Evolutionary conservation across 2,113 vertebrate genomes (phyloP), one percentile per base, ranked within the genome.

Genomic region (Theristicus caerulescens): DNA sequence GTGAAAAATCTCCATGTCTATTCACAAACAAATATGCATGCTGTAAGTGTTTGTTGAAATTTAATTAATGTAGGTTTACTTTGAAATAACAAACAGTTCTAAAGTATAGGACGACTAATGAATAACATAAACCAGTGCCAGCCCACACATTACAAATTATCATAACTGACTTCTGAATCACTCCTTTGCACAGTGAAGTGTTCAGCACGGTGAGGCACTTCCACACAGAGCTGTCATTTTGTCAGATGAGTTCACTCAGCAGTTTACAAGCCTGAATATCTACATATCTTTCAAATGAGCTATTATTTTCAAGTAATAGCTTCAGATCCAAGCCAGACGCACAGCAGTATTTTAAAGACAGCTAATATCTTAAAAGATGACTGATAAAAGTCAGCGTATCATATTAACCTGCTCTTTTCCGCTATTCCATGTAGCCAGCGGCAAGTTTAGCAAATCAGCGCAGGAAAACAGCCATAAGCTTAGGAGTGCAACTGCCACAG

Each of bases 81-180:
- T 3, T 73, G 54, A 79, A 49, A 59, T 24, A 88, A 88, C 77
- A 76, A 94, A 58, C 83, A 93, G 54, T 26, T 40, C 80, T 46
- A 4, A 65, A 92, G 88, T 8, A 44, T 10, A 47, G 74, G 74
- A 44, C 17, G 2, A 12, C 34, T 36, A 69, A 76, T 22, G 73
- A 87, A n/a, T 5, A 86, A 32, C 49, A 51, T 1, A 8, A 59
- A 29, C 19, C 52, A 58, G 59, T 0, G 18, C 65, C 92, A 87
- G 73, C 88, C 93, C 69, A 72, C 94, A 67, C 64, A 40, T 9
- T 25, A 29, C n/a, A 36, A 58, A 78, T 8, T 11, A 57, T 76
- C 95, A 25, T 67, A 52, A 2, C 72, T 67, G 54, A 6, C 34
- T 19, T 20, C 8, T 94, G 96, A 94, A 76, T 93, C 92, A 93